phyloP scores from a whole-genome alignment of 2,797 vertebrate species.

The Onychomys leucogaster region DNA sequence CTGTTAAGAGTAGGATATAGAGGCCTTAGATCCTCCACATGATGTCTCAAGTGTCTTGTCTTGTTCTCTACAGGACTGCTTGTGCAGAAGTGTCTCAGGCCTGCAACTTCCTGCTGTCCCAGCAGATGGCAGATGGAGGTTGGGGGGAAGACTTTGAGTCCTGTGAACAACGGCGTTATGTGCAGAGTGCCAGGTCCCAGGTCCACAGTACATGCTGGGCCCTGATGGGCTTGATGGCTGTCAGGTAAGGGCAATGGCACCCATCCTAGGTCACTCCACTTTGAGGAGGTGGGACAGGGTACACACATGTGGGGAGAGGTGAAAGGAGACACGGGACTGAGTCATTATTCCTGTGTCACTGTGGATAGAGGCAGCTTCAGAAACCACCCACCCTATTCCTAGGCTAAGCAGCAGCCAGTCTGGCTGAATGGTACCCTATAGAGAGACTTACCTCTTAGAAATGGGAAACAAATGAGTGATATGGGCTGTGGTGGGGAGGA shows the following conservation, averaged over 20 bases:
- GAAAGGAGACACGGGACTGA: background rate
- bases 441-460: background rate
- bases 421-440: background rate
- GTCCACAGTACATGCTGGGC: constrained; percentile 91
- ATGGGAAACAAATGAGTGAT: background rate
- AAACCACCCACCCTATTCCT: background rate
- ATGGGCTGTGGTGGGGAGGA: background rate
- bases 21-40: background rate
- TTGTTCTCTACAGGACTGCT: constrained; percentile 82
- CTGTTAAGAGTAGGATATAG: background rate
- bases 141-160: constrained; percentile 99
- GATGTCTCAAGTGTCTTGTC: background rate
- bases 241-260: constrained; percentile 87
- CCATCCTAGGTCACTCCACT: background rate
- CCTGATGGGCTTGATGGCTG: constrained; percentile 90
- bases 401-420: too few species aligned
- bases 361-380: background rate
- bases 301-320: background rate
- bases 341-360: background rate
- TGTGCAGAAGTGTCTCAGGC: constrained; percentile 92
- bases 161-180: constrained; percentile 91
- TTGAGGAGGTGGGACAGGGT: background rate
- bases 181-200: constrained; percentile 93
- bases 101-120: constrained; percentile 93
- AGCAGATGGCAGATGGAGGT: constrained; percentile 95